Percentiles rank a stretch among this genome's conserved stretches.
Evolutionary conservation across 2,113 vertebrate genomes (phyloP).

Genomic region (Cheilinus undulatus): DNA sequence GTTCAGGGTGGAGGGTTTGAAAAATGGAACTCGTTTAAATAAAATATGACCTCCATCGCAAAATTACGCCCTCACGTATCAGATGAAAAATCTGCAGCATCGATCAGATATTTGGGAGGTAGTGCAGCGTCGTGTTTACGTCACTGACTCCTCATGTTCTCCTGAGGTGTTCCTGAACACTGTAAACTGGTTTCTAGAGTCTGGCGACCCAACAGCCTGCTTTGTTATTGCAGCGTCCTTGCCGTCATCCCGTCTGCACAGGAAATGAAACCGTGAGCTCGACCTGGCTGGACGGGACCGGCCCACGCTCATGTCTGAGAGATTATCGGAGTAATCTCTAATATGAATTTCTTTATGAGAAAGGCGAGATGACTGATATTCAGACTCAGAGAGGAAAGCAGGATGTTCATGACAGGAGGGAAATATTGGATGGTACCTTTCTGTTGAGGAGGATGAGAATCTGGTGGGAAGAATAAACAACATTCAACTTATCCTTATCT

Average conservation of each 20-base stretch:
- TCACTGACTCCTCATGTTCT: background rate
- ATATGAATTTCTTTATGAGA: conserved; percentile 51
- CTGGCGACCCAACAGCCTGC: conserved; percentile 8
- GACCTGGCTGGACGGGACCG: background rate
- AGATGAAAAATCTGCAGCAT: conserved; percentile 1
- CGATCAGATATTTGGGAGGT: conserved; percentile 6
- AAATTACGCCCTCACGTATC: conserved; percentile 49
- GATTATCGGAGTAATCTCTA: conserved; percentile 43
- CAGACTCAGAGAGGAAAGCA: background rate
- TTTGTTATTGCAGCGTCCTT: conserved; percentile 18
- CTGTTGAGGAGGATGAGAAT: background rate
- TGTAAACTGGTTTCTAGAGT: background rate
- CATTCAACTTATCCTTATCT: too few relatives aligned
- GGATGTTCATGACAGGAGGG: background rate
- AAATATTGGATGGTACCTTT: background rate
- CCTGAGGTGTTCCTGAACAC: background rate
- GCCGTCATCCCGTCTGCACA: conserved; percentile 27
- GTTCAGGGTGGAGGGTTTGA: conserved; percentile 49
- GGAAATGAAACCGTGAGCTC: conserved; percentile 63
- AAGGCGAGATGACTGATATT: conserved; percentile 18
- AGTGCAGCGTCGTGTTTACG: background rate
- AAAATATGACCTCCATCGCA: conserved; percentile 62
- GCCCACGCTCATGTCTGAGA: conserved; percentile 6
- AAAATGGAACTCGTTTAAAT: conserved; percentile 72
- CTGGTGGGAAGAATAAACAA: too few relatives aligned